Evolutionary conservation across 2,113 vertebrate genomes (phyloP).

Genomic region (Dipodomys spectabilis): DNA sequence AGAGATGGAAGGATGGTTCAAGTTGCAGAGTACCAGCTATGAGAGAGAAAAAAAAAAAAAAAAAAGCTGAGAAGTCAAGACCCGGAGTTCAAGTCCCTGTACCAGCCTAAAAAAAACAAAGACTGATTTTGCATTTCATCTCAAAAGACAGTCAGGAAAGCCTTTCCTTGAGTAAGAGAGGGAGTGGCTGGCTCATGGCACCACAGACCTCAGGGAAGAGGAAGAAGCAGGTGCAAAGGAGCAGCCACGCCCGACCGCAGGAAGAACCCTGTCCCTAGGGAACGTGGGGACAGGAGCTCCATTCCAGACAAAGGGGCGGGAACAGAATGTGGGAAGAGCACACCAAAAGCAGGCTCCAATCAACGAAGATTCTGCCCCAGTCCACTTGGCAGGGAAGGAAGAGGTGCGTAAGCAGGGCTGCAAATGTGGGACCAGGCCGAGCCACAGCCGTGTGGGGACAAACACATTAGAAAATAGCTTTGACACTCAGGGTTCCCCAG

Average conservation of each 20-base stretch:
- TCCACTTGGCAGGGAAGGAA: background rate
- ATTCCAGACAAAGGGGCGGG: background rate
- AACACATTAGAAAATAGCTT: background rate
- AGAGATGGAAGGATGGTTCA: too few relatives aligned
- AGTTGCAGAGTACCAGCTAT: too few relatives aligned
- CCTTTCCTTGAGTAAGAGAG: background rate
- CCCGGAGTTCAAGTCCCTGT: too few relatives aligned
- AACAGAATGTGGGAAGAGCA: too few relatives aligned
- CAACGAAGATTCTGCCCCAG: fast-evolving
- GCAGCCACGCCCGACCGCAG: fast-evolving
- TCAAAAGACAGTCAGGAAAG: background rate
- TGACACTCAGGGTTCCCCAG: background rate
- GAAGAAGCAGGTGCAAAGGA: background rate
- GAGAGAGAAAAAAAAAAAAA: too few relatives aligned
- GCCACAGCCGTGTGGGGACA: fast-evolving
- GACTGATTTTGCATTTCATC: background rate
- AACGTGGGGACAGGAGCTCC: background rate
- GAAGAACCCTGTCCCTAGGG: too few relatives aligned
- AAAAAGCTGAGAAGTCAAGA: too few relatives aligned
- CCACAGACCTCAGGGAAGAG: background rate
- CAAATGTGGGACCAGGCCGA: too few relatives aligned
- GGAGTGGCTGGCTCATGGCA: too few relatives aligned
- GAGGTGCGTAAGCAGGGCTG: fast-evolving
- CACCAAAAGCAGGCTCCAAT: background rate
- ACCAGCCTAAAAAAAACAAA: too few relatives aligned